A percentile compares a stretch with the other conserved stretches of the same genome.
phyloP scores from a whole-genome alignment of 2,888 invertebrate genomes.

The Coenonympha arcania region DNA sequence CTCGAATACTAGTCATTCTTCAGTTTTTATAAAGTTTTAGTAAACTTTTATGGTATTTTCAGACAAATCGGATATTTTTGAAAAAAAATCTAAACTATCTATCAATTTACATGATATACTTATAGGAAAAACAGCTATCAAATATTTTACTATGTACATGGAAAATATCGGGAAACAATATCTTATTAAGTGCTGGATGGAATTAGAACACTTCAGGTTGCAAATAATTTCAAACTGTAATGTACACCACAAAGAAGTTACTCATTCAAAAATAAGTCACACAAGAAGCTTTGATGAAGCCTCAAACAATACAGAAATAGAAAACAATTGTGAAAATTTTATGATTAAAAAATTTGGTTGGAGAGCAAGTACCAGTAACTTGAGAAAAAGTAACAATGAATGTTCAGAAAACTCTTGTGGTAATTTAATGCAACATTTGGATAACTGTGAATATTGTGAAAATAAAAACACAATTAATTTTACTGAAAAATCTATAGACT shows the following conservation, averaged over 20 bases:
- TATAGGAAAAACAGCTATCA: conserved; percentile 83
- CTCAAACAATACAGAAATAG: conserved; percentile 37
- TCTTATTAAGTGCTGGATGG: conserved; percentile 83
- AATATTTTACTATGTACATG: conserved; percentile 90
- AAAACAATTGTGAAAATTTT: conserved; percentile 33
- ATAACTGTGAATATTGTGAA: conserved; percentile 33
- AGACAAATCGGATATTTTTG: conserved; percentile 55
- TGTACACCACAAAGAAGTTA: conserved; percentile 35
- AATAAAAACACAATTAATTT: conserved; percentile 39
- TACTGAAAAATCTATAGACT: conserved; percentile 77
- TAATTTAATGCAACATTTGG: conserved; percentile 44
- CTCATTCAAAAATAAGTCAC: conserved; percentile 43
- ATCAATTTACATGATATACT: conserved; percentile 84
- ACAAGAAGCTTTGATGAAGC: conserved; percentile 57
- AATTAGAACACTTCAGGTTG: conserved; percentile 79
- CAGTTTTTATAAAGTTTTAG: background rate
- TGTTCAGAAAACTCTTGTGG: conserved; percentile 52
- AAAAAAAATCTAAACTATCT: conserved; percentile 78
- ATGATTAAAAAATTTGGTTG: conserved; percentile 42
- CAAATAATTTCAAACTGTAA: conserved; percentile 31
- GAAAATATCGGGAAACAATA: conserved; percentile 80
- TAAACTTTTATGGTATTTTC: conserved; percentile 33
- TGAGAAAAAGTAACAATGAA: conserved; percentile 37
- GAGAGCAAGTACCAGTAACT: conserved; percentile 38
- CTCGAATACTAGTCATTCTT: background rate